Percentiles rank a stretch among this genome's conserved stretches.
phyloP scores from a whole-genome alignment of 2,113 vertebrate genomes.

The Gobiocypris rarus region DNA sequence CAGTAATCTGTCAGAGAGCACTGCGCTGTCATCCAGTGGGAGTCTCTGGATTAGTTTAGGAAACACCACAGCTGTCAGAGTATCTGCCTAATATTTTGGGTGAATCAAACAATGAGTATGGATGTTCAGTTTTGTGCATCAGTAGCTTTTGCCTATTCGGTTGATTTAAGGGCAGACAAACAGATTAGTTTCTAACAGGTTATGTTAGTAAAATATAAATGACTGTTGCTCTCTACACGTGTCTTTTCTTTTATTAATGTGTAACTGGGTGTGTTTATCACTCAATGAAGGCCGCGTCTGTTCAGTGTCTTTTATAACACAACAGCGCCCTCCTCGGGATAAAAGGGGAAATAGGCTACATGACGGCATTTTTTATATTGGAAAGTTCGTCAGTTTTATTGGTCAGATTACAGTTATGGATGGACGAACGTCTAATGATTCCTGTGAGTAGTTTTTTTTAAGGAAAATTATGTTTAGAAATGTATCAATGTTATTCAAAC shows the following conservation, averaged over 20 bases:
- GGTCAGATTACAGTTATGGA: not conserved
- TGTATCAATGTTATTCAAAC: not conserved
- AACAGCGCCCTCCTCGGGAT: not conserved
- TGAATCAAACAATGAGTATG: not conserved
- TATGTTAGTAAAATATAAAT: not conserved
- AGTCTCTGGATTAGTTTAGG: slow-evolving; percentile 31
- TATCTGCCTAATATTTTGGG: not conserved
- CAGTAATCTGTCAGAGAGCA: not conserved
- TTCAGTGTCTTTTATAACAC: not conserved
- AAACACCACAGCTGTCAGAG: not conserved
- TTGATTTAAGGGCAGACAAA: not conserved
- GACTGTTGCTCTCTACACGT: not conserved
- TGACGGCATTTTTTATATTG: not conserved
- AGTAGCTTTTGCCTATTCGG: not conserved
- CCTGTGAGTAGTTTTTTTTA: not conserved
- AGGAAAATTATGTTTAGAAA: not conserved
- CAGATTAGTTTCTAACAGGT: too few species aligned
- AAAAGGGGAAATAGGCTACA: not conserved
- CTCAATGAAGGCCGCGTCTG: not conserved
- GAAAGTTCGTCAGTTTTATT: not conserved
- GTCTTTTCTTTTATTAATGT: not conserved
- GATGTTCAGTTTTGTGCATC: not conserved
- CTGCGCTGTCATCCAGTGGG: not conserved
- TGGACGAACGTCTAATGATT: not conserved
- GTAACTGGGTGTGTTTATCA: not conserved